Conservation (phyloP, 2,888 invertebrate genomes). For the Troilus luridus region DNA sequence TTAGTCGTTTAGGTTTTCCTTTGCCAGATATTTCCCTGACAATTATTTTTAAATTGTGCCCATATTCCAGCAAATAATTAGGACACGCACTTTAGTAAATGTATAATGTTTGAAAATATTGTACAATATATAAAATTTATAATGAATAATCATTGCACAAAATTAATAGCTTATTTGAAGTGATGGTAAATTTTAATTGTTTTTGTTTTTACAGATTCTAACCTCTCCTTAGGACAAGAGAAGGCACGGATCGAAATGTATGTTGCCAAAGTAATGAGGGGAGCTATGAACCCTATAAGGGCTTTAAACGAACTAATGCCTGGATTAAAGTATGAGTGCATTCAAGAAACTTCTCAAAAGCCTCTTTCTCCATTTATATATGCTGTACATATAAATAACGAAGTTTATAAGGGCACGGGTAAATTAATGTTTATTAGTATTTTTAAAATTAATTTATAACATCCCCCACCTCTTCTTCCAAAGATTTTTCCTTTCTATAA, state of each 20-base stretch:
- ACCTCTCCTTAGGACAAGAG: slow-evolving; percentile 25
- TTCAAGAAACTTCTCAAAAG: slow-evolving; percentile 72
- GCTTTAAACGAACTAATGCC: slow-evolving; percentile 89
- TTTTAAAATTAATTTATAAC: background rate
- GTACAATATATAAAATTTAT: too few relatives aligned
- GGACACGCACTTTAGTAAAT: too few relatives aligned
- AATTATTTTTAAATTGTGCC: too few relatives aligned
- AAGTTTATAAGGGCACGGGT: slow-evolving; percentile 86
- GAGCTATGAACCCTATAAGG: slow-evolving; percentile 82
- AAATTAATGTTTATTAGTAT: slow-evolving; percentile 66
- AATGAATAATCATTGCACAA: too few relatives aligned
- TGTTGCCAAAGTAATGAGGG: slow-evolving; percentile 69
- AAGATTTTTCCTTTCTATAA: background rate
- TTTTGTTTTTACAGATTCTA: slow-evolving; percentile 50
- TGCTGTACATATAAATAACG: slow-evolving; percentile 80
- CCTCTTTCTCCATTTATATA: slow-evolving; percentile 88
- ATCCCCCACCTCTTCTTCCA: background rate
- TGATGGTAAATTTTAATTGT: background rate
- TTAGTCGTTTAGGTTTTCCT: too few relatives aligned
- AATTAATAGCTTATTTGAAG: background rate
- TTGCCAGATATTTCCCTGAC: too few relatives aligned
- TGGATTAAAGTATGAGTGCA: slow-evolving; percentile 80
- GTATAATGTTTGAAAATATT: too few relatives aligned
- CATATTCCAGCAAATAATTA: too few relatives aligned
- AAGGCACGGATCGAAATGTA: slow-evolving; percentile 67